Evolutionary conservation across 2,888 invertebrate genomes (phyloP).

Genomic region (Ariolimax columbianus): DNA sequence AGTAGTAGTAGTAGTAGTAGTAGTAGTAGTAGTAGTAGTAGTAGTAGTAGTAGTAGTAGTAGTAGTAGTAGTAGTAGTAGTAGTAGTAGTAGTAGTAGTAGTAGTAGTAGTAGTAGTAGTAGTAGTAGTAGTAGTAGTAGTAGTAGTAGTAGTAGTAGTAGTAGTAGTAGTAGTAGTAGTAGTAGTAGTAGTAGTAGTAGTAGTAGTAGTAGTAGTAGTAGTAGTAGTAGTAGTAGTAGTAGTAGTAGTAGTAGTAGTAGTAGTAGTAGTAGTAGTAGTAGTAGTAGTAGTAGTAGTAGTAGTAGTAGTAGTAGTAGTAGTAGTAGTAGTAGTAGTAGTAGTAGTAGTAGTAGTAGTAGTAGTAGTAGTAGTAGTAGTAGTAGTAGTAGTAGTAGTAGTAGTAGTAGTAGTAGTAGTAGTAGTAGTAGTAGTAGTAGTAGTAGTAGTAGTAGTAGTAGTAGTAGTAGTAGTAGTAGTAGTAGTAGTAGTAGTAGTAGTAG

Average conservation of each 20-base stretch:
- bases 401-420: neutral
- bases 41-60: slow-evolving; percentile 8
- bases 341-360: no score
- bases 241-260: no score
- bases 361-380: no score
- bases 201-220: neutral
- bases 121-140: neutral
- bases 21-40: neutral
- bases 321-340: no score
- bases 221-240: no score
- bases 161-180: neutral
- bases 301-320: no score
- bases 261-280: no score
- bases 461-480: neutral
- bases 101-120: slow-evolving; percentile 8
- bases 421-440: no score
- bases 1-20: neutral
- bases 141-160: neutral
- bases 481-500: no score
- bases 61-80: neutral
- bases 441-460: no score
- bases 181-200: neutral
- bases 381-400: no score
- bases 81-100: neutral
- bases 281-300: no score